Evolutionary conservation across 2,113 vertebrate species (phyloP).

Genomic region (Bos indicus): DNA sequence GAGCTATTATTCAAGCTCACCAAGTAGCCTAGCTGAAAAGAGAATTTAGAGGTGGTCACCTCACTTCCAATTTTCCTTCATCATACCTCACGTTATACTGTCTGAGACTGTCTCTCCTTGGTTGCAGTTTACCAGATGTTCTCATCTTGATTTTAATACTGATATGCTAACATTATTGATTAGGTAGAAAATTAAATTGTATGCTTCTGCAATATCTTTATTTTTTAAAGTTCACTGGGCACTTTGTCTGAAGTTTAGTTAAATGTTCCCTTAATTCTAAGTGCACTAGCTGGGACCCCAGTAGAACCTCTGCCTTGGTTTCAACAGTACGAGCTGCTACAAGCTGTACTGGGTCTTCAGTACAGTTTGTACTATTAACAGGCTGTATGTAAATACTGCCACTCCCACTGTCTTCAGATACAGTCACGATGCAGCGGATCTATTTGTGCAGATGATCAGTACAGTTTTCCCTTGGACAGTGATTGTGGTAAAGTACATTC

Average conservation of each 20-base stretch:
- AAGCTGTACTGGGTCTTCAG: not conserved
- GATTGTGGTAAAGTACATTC: not conserved
- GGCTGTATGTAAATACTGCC: not conserved
- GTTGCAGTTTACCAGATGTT: not conserved
- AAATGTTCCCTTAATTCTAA: constrained; percentile 12
- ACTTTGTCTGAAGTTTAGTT: not conserved
- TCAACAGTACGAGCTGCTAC: not conserved
- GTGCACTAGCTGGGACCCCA: not conserved
- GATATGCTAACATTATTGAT: not conserved
- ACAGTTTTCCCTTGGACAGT: not conserved
- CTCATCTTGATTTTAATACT: constrained; percentile 9
- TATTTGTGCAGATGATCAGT: not conserved
- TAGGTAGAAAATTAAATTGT: not conserved
- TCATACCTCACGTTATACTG: not conserved
- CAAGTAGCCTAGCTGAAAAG: not conserved
- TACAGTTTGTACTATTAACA: not conserved
- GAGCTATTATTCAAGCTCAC: not conserved
- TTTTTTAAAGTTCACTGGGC: not conserved
- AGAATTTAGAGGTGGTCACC: not conserved
- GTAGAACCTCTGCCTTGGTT: not conserved
- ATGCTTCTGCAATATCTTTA: not conserved
- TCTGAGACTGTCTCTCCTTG: not conserved
- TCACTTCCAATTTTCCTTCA: not conserved
- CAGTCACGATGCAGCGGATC: not conserved
- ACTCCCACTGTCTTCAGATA: not conserved